Base-by-base conservation (phyloP, 2,888 invertebrate genomes). In the Poecilus cupreus region DNA sequence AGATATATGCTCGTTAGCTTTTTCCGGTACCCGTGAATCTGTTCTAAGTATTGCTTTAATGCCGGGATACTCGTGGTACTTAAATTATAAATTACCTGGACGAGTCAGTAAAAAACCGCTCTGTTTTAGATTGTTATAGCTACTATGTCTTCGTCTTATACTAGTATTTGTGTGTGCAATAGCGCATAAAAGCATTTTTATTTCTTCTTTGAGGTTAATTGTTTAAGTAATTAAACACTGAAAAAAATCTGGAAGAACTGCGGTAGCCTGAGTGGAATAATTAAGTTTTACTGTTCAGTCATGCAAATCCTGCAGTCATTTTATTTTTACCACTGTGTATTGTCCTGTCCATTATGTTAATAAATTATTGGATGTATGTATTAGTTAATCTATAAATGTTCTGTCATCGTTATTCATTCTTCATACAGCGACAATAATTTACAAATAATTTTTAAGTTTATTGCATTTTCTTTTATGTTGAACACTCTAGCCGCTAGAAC, bases 1-100 rank as follows among this genome's bases (percentile, higher is more conserved):
- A 81, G 75, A 81, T 81, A 80, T 74, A 81, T 49, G 81, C 81
- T 81, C 81, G 64, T 81, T 81, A 81, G 74, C 75, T 81, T 81
- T 74, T 81, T 81, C 81, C 81, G 81, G 81, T 75, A 68, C 13
- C 37, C 26, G 26, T 79, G 68, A 68, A 68, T 78, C 78, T 78
- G 70, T 79, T 79, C 79, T 54, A 70, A 60, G 78, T 78, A 78
- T 46, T 64, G 22, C 39, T 77, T 77, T 77, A 60, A 54, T 64
- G 60, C 16, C 22, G 54, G 43, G 13, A 49, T 49, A 49, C 49
- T 18, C 49, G 54, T 20, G 16, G 39, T 77, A 79, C 79, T 79
- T 79, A 78, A 78, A 78, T 78, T 78, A 79, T 79, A 70, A 79
- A 79, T 79, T 79, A 70, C 79, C 26, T 43, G 37, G 16, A 54